phyloP scores from a whole-genome alignment of 2,113 vertebrate species.

The Cromileptes altivelis region DNA sequence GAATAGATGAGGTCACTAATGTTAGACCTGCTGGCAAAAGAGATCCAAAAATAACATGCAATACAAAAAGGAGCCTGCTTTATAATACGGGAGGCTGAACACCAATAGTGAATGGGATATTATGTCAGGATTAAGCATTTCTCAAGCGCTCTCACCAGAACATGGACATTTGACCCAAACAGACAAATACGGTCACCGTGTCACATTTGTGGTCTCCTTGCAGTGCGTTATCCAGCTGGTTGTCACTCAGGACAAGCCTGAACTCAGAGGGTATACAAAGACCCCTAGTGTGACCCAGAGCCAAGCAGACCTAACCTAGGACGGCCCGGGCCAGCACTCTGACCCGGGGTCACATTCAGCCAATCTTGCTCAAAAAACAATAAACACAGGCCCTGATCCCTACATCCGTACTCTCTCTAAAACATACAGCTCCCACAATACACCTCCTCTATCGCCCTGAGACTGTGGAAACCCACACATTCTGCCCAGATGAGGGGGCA shows the following conservation, averaged over 20 bases:
- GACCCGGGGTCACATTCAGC: slow-evolving; percentile 70
- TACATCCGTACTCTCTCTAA: slow-evolving; percentile 53
- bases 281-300: slow-evolving; percentile 64
- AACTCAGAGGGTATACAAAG: slow-evolving; percentile 64
- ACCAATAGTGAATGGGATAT: slow-evolving; percentile 45
- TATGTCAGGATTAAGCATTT: slow-evolving; percentile 23
- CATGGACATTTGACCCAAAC: slow-evolving; percentile 59
- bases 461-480: slow-evolving; percentile 51
- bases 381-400: slow-evolving; percentile 73
- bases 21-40: slow-evolving; percentile 34
- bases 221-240: slow-evolving; percentile 36
- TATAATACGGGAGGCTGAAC: slow-evolving; percentile 20
- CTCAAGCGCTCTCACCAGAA: slow-evolving; percentile 37
- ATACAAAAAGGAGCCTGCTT: slow-evolving; percentile 46
- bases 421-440: slow-evolving; percentile 60
- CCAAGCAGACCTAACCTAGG: slow-evolving; percentile 49
- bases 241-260: slow-evolving; percentile 39
- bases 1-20: slow-evolving; percentile 65
- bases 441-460: slow-evolving; percentile 22
- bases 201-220: slow-evolving; percentile 46
- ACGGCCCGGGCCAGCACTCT: slow-evolving; percentile 59
- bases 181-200: slow-evolving; percentile 45
- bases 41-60: slow-evolving; percentile 53
- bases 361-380: slow-evolving; percentile 68
- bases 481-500: slow-evolving; percentile 51